Evolutionary conservation across 2,797 vertebrate genomes (phyloP).

Genomic region (Delichon dasypus): DNA sequence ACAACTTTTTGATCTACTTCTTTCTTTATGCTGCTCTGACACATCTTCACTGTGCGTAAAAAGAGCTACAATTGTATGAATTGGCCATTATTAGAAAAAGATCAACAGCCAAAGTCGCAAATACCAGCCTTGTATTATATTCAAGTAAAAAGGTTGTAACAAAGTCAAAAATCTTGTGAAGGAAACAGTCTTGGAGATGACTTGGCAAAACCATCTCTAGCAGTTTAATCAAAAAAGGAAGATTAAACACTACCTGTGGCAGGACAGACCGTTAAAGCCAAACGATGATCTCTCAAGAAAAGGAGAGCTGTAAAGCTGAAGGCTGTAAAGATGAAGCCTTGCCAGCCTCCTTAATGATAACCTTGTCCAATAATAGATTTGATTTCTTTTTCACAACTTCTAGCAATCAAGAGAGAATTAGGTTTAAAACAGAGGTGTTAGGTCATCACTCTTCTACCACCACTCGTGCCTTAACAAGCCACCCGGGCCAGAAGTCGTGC

Average conservation of each 20-base stretch:
- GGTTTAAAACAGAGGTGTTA: conserved; percentile 45
- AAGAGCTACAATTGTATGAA: not conserved
- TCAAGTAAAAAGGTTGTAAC: not conserved
- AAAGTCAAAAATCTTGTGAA: conserved; percentile 4
- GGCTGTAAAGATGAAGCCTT: conserved; percentile 47
- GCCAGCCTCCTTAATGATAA: conserved; percentile 47
- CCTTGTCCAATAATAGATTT: conserved; percentile 56
- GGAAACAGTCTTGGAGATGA: conserved; percentile 12
- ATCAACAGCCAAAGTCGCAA: not conserved
- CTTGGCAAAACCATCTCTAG: conserved; percentile 21
- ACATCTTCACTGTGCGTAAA: not conserved
- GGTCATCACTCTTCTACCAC: conserved; percentile 18
- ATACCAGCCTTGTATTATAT: not conserved
- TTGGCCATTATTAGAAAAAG: not conserved
- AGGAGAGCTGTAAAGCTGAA: conserved; percentile 49
- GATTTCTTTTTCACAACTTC: conserved; percentile 58
- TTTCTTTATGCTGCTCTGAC: not conserved
- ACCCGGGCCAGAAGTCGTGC: not conserved
- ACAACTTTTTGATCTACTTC: not conserved
- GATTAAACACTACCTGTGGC: conserved; percentile 29
- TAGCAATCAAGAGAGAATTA: conserved; percentile 45
- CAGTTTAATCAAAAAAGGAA: conserved; percentile 56
- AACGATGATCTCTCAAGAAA: conserved; percentile 34
- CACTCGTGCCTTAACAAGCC: conserved; percentile 6
- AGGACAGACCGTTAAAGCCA: conserved; percentile 31